phyloP scores from a whole-genome alignment of 2,888 invertebrate genomes.

The Amiota mariae region DNA sequence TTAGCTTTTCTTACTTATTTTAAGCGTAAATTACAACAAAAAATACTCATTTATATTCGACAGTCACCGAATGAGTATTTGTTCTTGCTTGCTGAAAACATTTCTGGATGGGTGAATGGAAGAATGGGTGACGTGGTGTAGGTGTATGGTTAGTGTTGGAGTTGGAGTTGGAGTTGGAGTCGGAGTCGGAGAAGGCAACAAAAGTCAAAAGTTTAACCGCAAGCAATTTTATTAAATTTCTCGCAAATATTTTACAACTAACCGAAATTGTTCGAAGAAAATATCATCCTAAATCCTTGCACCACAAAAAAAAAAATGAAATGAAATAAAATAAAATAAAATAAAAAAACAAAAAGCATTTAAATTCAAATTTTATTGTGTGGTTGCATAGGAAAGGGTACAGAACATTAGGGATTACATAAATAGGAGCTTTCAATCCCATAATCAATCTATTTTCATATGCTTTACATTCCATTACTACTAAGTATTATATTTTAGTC shows the following conservation, averaged over 20 bases:
- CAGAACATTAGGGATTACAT: too few relatives aligned
- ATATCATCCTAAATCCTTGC: not conserved
- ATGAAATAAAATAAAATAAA: too few relatives aligned
- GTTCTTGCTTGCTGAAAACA: not conserved
- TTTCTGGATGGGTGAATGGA: not conserved
- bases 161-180: not conserved
- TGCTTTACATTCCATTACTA: too few relatives aligned
- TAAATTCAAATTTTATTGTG: too few relatives aligned
- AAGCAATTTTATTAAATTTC: conserved; percentile 64
- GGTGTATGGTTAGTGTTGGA: not conserved
- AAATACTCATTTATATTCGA: conserved; percentile 52
- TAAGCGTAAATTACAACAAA: conserved; percentile 54
- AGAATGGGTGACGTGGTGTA: not conserved
- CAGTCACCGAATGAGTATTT: conserved; percentile 11
- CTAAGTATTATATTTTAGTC: too few relatives aligned
- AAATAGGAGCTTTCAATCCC: too few relatives aligned
- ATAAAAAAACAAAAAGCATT: too few relatives aligned
- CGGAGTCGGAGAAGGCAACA: conserved; percentile 17
- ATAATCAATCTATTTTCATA: too few relatives aligned
- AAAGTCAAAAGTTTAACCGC: conserved; percentile 63
- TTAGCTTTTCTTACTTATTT: not conserved
- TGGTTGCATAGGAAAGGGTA: too few relatives aligned
- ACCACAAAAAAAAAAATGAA: too few relatives aligned
- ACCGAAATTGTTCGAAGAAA: not conserved
- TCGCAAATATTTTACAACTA: conserved; percentile 31